Evolutionary conservation across 2,113 vertebrate genomes (phyloP), one percentile per base, ranked within the genome.

Genomic region (Hippocampus mohnikei): DNA sequence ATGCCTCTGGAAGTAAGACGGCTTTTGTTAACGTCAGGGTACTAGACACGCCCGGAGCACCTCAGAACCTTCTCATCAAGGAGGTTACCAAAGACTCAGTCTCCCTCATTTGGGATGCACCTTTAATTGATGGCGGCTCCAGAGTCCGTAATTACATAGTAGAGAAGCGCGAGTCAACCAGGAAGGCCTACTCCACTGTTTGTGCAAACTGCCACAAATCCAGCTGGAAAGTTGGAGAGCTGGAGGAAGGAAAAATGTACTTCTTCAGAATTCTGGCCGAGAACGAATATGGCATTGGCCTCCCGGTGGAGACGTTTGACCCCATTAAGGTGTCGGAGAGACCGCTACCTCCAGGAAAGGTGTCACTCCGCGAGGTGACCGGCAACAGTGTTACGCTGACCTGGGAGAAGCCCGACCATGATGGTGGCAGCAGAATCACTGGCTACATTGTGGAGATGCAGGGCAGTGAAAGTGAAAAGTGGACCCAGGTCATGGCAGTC

Each of bases 341-440:
- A 71, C 97, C 97, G 75, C 93, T 98, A 67, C 97, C 97, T 84
- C 97, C 97, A 79, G 97, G 97, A 52, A 99, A 98, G 90, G 95
- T 99, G 69, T 94, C 96, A 27, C 84, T 99, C 59, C 66, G 87
- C 66, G 95, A 97, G 83, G 96, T 98, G 78, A 97, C 96, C 59
- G 88, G 95, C 82, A 95, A 88, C 25, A 98, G 95, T 0, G 95
- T 98, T 58, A 93, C 94, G 37, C 87, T 99, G 2, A 91, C 93
- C 65, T 99, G 97, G 97, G 97, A 99, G 88, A 99, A 98, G 83
- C 97, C 97, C 46, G 97, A 99, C 66, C 94, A 98, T 80, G 97
- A 99, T 78, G 97, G 97, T 79, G 97, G 97, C 71, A 98, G 97
- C 87, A 94, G 96, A 89, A 97, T 99, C 83, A 89, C 94, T 66